Conservation (phyloP, 1,140 invertebrate species). For the Chionoecetes opilio region DNA sequence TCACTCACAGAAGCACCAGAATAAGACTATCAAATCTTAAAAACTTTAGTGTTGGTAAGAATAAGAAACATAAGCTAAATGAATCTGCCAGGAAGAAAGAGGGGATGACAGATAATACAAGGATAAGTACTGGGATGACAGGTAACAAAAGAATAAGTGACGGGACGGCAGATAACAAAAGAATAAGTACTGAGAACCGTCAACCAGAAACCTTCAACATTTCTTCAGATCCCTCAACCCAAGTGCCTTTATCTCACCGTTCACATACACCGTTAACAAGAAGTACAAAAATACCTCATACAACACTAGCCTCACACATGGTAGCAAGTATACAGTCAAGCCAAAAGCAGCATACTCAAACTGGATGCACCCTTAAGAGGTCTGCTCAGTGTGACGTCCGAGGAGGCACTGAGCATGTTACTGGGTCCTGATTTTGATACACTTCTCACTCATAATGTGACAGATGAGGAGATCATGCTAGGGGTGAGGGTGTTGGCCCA, state of each 20-base stretch:
- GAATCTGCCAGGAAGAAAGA: no score
- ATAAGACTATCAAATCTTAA: background rate
- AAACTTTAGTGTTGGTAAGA: background rate
- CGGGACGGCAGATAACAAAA: background rate
- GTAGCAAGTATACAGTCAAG: background rate
- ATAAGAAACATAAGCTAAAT: background rate
- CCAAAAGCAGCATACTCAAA: background rate
- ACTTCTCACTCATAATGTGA: conserved; percentile 41
- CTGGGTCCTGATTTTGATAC: conserved; percentile 53
- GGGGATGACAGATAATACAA: background rate
- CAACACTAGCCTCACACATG: background rate
- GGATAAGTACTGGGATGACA: background rate
- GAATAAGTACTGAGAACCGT: background rate
- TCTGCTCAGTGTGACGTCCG: conserved; percentile 30
- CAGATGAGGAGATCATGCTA: conserved; percentile 67
- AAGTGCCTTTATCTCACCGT: background rate
- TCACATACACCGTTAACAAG: background rate
- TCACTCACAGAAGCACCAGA: background rate
- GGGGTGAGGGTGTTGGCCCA: conserved; percentile 64
- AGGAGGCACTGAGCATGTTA: conserved; percentile 39
- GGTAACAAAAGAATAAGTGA: background rate
- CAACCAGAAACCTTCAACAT: background rate
- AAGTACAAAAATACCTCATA: background rate
- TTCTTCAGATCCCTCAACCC: no score
- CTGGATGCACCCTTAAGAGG: conserved; percentile 45